Conservation (phyloP, 1,140 invertebrate species). For the Maniola jurtina region DNA sequence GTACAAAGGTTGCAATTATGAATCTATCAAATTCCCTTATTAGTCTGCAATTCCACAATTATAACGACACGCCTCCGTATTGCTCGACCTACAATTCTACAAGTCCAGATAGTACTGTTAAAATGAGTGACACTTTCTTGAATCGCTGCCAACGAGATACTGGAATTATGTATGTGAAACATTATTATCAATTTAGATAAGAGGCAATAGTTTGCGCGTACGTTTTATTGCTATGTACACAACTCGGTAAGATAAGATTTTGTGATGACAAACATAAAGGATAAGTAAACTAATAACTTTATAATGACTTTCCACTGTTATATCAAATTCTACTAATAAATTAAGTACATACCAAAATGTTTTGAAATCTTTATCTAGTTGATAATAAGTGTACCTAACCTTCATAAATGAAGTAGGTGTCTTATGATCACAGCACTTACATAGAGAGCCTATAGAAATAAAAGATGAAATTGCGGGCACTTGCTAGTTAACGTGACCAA, state of each 20-base stretch:
- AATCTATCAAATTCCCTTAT: not conserved
- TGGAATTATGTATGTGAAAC: conserved; percentile 57
- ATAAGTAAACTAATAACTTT: conserved; percentile 19
- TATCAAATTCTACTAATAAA: not conserved
- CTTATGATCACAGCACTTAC: no score
- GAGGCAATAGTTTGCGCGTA: conserved; percentile 56
- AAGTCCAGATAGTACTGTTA: conserved; percentile 58
- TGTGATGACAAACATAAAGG: conserved; percentile 31
- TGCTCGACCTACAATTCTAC: conserved; percentile 34
- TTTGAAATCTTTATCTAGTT: no score
- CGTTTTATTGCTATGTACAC: conserved; percentile 61
- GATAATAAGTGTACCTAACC: no score
- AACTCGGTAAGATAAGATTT: conserved; percentile 52
- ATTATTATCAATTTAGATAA: conserved; percentile 75
- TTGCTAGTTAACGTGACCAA: not conserved
- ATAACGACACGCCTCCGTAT: not conserved
- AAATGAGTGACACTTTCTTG: conserved; percentile 63
- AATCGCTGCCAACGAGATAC: conserved; percentile 56
- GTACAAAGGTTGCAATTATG: conserved; percentile 39
- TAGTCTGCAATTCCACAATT: conserved; percentile 1
- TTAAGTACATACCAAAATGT: no score
- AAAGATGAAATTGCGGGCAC: not conserved
- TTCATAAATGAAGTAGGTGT: no score
- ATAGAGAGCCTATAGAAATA: not conserved
- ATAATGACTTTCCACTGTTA: conserved; percentile 8